Conservation (phyloP, 2,797 vertebrate genomes). For the Balearica regulorum region DNA sequence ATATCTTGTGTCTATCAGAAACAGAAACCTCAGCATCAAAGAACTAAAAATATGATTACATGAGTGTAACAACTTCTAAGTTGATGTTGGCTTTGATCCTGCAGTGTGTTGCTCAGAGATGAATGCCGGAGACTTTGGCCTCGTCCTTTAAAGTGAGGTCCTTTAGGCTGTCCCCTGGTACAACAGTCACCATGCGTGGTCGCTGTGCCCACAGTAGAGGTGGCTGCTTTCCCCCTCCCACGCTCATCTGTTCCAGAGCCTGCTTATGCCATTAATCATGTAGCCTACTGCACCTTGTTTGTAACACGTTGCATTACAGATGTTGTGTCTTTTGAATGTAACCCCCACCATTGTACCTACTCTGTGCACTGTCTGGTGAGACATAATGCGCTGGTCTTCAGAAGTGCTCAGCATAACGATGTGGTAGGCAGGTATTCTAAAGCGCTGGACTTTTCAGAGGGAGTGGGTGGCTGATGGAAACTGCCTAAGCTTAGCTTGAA, state of each 20-base stretch:
- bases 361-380: background rate
- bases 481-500: background rate
- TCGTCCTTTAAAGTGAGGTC: background rate
- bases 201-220: background rate
- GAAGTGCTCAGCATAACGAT: background rate
- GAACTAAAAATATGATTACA: background rate
- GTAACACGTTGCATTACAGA: background rate
- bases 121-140: background rate
- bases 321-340: background rate
- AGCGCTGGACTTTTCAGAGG: background rate
- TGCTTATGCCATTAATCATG: background rate
- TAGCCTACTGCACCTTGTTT: background rate
- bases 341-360: background rate
- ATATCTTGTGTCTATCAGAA: background rate
- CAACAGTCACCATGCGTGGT: rapidly evolving
- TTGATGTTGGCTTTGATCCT: background rate
- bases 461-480: background rate
- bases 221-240: background rate
- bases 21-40: background rate
- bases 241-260: rapidly evolving
- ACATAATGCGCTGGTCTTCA: rapidly evolving
- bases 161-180: background rate
- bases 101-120: background rate
- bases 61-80: background rate
- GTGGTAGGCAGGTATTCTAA: background rate